Evolutionary conservation across 2,113 vertebrate genomes (phyloP), one percentile per base, ranked within the genome.

Genomic region (Platichthys flesus): DNA sequence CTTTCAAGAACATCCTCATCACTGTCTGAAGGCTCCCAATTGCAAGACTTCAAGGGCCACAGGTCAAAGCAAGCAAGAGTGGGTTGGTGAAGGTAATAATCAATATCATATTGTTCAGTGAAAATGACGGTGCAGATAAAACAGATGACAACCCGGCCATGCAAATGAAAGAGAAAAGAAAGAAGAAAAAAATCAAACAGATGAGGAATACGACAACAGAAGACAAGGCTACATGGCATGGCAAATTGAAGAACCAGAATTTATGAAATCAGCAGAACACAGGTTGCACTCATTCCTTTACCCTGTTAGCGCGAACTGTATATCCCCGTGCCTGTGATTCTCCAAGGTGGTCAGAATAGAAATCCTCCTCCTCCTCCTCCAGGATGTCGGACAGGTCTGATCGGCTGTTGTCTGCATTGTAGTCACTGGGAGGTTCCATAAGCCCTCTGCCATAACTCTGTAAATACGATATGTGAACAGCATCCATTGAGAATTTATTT

Each of bases 301-400:
- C 97, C 96, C 96, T 96, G 87, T 89, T 92, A 47, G 95, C 94
- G 88, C 64, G 82, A 23, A 79, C 78, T 61, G 57, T 86, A 78
- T 89, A 92, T 0, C 70, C 87, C 52, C 86, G 84, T 88, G 90
- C 81, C 20, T 88, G 74, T 3, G 91, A 52, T 20, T 93, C 93
- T n/a, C 87, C 80, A 0, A 80, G 58, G 23, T 93, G 88, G 79
- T 95, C 94, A 0, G 95, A 96, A 56, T 93, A 94, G 10, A 96
- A 88, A n/a, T 98, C 97, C 23, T 98, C 97, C 23, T 98, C 97
- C 60, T 98, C 97, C 69, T 99, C 98, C 82, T 99, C 98, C 85
- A 98, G 91, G 84, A 99, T 99, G 90, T 99, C 98, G 0, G 97
- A 99, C 28, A 99, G 95, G 88, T 99, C 98, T 23, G 98, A 98